phyloP scores from a whole-genome alignment of 2,113 vertebrate species.

The Passer domesticus region DNA sequence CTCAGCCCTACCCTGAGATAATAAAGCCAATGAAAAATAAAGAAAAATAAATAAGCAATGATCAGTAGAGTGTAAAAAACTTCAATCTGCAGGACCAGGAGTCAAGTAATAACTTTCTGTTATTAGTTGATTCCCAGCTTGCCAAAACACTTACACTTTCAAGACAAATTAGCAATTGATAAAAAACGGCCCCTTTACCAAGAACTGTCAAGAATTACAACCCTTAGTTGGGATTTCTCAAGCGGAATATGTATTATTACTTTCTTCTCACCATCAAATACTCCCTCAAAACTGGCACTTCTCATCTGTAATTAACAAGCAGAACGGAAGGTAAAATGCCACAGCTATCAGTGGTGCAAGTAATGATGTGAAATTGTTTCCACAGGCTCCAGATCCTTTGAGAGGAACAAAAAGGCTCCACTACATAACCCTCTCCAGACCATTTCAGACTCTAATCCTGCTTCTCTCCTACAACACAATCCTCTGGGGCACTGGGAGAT shows the following conservation, averaged over 20 bases:
- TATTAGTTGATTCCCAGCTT: background rate
- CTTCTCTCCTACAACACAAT: background rate
- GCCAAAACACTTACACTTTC: background rate
- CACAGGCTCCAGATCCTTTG: background rate
- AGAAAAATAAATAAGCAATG: conserved; percentile 50
- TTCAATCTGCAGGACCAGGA: background rate
- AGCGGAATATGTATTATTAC: background rate
- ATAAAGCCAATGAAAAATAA: conserved; percentile 47
- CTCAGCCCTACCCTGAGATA: conserved; percentile 34
- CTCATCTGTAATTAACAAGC: background rate
- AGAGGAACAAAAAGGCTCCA: background rate
- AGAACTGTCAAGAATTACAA: background rate
- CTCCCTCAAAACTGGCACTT: background rate
- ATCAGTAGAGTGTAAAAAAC: conserved; percentile 49
- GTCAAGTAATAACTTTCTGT: conserved; percentile 4
- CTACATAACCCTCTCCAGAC: background rate
- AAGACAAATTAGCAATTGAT: background rate
- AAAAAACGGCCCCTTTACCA: background rate
- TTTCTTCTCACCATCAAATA: background rate
- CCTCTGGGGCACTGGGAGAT: background rate
- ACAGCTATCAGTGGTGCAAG: background rate
- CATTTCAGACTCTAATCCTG: background rate
- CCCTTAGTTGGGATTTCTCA: background rate
- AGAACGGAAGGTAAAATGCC: background rate
- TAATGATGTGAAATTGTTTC: background rate